Percentiles rank a stretch among this genome's conserved stretches.
Evolutionary conservation across 1,140 invertebrate species (phyloP).

Genomic region (Chironomus striatipennis): DNA sequence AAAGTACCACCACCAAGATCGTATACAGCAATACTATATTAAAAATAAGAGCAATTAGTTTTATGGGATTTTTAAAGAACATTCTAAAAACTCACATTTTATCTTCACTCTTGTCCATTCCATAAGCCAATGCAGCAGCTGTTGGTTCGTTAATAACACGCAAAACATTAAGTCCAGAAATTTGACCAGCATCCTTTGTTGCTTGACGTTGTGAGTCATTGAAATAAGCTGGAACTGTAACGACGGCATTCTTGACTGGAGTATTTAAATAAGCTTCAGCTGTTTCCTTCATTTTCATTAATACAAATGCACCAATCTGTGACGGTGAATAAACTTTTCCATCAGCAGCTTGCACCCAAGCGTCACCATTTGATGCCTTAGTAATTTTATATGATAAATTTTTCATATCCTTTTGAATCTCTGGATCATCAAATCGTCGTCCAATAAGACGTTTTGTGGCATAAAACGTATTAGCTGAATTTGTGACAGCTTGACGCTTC

Average conservation of each 20-base stretch:
- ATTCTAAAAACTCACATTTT: constrained; percentile 84
- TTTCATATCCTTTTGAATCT: constrained; percentile 97
- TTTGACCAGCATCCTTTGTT: constrained; percentile 97
- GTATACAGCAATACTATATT: constrained; percentile 89
- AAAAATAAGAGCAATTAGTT: too few relatives aligned
- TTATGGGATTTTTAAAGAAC: too few relatives aligned
- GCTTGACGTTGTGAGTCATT: constrained; percentile 94
- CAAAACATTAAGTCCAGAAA: constrained; percentile 89
- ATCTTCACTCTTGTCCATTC: constrained; percentile 97
- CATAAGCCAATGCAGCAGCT: constrained; percentile 93
- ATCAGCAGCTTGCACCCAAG: constrained; percentile 88
- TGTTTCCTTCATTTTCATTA: constrained; percentile 96
- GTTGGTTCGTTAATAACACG: constrained; percentile 97
- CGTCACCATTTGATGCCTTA: constrained; percentile 96
- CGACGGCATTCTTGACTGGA: constrained; percentile 80
- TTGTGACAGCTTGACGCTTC: constrained; percentile 98
- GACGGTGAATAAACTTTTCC: constrained; percentile 92
- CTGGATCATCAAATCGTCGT: constrained; percentile 85
- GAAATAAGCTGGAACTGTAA: constrained; percentile 94
- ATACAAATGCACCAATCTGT: constrained; percentile 89
- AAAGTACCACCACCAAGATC: constrained; percentile 96
- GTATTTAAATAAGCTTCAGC: constrained; percentile 81
- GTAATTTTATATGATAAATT: constrained; percentile 96
- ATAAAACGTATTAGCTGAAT: constrained; percentile 95
- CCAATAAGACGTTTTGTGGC: constrained; percentile 98